Conservation (phyloP, 2,113 vertebrate species). For the Microcebus tavaratra region DNA sequence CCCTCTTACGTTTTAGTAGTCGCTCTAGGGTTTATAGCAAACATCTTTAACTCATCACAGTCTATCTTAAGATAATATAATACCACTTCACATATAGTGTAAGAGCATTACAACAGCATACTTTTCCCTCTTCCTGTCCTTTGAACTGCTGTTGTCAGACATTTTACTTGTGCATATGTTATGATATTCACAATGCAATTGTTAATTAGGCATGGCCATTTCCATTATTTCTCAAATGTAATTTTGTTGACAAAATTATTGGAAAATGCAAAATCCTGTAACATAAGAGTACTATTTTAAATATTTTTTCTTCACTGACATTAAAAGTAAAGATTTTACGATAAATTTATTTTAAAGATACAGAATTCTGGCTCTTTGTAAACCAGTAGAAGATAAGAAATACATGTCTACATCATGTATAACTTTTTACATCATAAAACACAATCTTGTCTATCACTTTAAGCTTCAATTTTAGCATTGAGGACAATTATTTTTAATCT, state of each 20-base stretch:
- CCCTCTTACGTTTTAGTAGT: neutral
- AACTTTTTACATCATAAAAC: constrained; percentile 6
- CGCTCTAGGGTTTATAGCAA: neutral
- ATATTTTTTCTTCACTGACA: neutral
- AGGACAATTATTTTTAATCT: neutral
- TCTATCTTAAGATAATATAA: neutral
- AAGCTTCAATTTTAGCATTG: neutral
- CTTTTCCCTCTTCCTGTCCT: neutral
- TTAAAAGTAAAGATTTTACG: neutral
- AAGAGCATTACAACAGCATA: neutral
- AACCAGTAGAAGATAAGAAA: neutral
- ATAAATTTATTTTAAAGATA: constrained; percentile 17
- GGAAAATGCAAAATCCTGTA: neutral
- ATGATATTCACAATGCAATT: neutral
- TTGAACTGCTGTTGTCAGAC: neutral
- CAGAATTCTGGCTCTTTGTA: neutral
- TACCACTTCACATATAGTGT: neutral
- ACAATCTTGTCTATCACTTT: neutral
- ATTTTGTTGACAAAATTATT: constrained; percentile 7
- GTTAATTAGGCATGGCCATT: neutral
- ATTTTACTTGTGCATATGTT: neutral
- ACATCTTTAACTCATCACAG: neutral
- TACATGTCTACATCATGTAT: neutral
- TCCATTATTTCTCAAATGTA: neutral
- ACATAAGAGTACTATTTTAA: neutral